These are phyloP conservation scores for Mastacembelus armatus DNA, from an alignment of 2,797 vertebrate genomes.

Conservation along the genomic window DNA sequence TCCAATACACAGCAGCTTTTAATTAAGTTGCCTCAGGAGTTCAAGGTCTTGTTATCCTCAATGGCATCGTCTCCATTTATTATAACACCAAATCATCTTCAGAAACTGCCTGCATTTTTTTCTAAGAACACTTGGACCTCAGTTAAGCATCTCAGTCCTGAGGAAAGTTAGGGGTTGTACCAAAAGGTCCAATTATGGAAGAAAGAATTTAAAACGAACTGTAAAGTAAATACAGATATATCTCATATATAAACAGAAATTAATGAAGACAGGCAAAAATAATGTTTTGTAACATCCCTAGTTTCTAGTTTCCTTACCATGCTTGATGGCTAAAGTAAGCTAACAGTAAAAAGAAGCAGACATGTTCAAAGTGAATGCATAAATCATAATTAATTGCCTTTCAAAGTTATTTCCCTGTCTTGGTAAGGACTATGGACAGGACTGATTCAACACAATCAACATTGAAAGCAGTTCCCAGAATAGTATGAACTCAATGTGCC, in stretches of 20 bases:
- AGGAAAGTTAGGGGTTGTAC: constrained; percentile 19
- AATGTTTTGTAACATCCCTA: constrained; percentile 4
- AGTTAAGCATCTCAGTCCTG: no score
- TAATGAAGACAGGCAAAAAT: not conserved
- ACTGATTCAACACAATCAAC: constrained; percentile 62
- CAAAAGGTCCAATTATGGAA: constrained; percentile 24
- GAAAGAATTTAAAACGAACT: constrained; percentile 23
- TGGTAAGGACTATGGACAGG: constrained; percentile 25
- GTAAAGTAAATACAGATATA: constrained; percentile 12
- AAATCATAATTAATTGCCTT: constrained; percentile 6
- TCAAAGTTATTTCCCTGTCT: constrained; percentile 22
- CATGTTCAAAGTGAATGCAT: not conserved
- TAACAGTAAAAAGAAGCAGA: constrained; percentile 10
- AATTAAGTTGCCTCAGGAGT: constrained; percentile 69
- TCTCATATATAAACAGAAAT: not conserved
- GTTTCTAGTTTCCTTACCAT: constrained; percentile 4
- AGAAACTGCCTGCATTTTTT: constrained; percentile 39
- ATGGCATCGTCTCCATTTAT: constrained; percentile 46
- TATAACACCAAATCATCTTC: constrained; percentile 56
- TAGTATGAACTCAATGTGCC: constrained; percentile 59
- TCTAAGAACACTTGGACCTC: no score
- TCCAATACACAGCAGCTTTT: constrained; percentile 75
- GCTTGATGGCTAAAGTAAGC: constrained; percentile 4
- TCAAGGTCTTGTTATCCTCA: constrained; percentile 64
- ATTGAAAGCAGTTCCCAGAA: constrained; percentile 55